These are phyloP conservation scores for Trichosurus vulpecula DNA, from an alignment of 2,797 vertebrate species.

Conservation along the genomic window DNA sequence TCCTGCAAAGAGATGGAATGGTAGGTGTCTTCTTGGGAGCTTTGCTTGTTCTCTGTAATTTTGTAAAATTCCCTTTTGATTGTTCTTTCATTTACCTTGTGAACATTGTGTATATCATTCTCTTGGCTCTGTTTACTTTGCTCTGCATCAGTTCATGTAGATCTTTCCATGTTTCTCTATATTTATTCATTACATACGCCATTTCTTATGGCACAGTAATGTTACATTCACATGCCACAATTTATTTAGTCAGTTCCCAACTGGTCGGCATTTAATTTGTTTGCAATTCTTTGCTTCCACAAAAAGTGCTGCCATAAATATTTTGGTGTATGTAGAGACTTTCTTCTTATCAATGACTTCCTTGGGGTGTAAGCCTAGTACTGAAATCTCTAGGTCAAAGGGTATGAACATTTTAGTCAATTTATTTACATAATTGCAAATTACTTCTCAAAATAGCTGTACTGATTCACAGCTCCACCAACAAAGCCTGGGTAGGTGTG, in stretches of 20 bases:
- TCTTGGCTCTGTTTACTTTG: background rate
- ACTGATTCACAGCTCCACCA: background rate
- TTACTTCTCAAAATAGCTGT: background rate
- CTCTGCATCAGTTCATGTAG: background rate
- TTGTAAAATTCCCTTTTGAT: background rate
- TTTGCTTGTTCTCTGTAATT: background rate
- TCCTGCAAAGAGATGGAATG: background rate
- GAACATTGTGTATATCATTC: background rate
- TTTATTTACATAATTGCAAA: background rate
- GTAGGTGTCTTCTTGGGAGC: too few relatives aligned
- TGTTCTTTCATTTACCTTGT: background rate
- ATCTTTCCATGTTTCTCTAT: background rate
- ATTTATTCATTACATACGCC: background rate
- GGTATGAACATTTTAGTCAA: background rate
- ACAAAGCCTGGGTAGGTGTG: background rate
- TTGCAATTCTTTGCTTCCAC: background rate
- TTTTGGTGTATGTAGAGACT: background rate
- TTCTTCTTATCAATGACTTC: background rate
- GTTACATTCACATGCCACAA: background rate
- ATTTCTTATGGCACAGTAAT: background rate
- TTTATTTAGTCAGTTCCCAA: background rate
- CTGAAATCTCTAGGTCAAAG: background rate
- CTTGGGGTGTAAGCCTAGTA: background rate
- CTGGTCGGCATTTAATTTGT: background rate
- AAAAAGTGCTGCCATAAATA: background rate